Evolutionary conservation across 2,888 invertebrate species (phyloP).

Genomic region (Noctua pronuba): DNA sequence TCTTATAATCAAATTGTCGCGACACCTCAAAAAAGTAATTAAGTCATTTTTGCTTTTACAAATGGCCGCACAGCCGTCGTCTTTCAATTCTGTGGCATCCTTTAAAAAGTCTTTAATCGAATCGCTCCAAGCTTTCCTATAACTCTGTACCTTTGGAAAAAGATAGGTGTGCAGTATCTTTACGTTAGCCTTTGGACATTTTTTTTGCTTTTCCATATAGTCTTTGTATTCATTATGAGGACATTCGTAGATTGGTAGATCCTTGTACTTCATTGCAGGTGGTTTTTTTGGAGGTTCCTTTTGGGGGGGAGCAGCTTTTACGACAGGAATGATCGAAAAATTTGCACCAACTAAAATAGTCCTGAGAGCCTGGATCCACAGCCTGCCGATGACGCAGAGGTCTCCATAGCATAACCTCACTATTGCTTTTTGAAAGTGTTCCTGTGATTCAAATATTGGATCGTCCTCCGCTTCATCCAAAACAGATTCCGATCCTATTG

Average conservation of each 20-base stretch:
- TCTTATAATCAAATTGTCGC: slow-evolving; percentile 70
- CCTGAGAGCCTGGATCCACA: slow-evolving; percentile 76
- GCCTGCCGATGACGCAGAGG: slow-evolving; percentile 73
- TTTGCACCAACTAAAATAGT: slow-evolving; percentile 71
- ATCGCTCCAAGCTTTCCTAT: slow-evolving; percentile 56
- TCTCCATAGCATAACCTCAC: slow-evolving; percentile 70
- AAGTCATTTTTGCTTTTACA: slow-evolving; percentile 65
- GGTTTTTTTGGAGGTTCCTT: slow-evolving; percentile 68
- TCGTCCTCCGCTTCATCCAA: neutral
- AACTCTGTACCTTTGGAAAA: slow-evolving; percentile 72
- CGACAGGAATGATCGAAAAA: slow-evolving; percentile 73
- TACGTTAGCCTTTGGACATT: slow-evolving; percentile 71
- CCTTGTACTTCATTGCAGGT: slow-evolving; percentile 80
- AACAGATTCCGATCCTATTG: neutral
- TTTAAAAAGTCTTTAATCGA: slow-evolving; percentile 42
- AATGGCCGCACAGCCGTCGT: slow-evolving; percentile 43
- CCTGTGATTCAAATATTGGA: slow-evolving; percentile 59
- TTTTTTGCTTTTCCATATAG: slow-evolving; percentile 66
- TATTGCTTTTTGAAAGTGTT: slow-evolving; percentile 59
- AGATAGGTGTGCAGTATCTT: slow-evolving; percentile 75
- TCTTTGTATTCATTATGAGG: slow-evolving; percentile 81
- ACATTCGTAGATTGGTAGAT: slow-evolving; percentile 78
- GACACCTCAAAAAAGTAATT: slow-evolving; percentile 73
- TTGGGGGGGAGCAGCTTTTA: slow-evolving; percentile 73
- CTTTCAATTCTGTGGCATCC: slow-evolving; percentile 38